Evolutionary conservation across 2,888 invertebrate species (phyloP), one percentile per base, ranked within the genome.

Genomic region (Rhopalosiphum nymphaeae): DNA sequence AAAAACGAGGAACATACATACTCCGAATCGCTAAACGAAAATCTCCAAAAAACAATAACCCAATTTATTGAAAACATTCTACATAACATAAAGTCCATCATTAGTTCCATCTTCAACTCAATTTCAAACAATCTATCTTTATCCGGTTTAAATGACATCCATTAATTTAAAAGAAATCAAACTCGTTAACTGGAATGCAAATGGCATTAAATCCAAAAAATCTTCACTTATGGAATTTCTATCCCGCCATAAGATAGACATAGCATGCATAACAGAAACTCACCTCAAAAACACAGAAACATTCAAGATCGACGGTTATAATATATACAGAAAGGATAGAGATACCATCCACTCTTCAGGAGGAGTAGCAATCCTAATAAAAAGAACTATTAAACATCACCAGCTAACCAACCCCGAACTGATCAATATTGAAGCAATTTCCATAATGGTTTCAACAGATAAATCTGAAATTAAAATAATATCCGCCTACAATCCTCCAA

Each of bases 311-410:
- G 44, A 85, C n/a, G 94, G 94, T 1, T 95, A 88, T 85, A 87
- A 56, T 29, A 91, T 93, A 36, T 89, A 93, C 53, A 94, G 93
- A 85, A 46, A 89, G 67, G 44, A 88, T 93, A 89, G 78, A 93
- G 78, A 93, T 46, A 42, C 91, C 36, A n/a, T 56, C 78, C 84
- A 85, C 36, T 93, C 95, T 26, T 94, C 95, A 26, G 93, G 94
- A 29, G 95, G 95, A 36, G 91, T 90, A 86, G 95, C 93, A n/a
- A 95, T 94, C 53, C n/a, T 93, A 91, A n/a, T 94, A 46, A 94
- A 93, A 67, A 57, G 26, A 86, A 57, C 44, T 67, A 93, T 93
- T 26, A 93, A 93, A 93, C 88, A 93, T 46, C 92, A 92, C 61
- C 88, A 93, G 44, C 25, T 29, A 57, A 57, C 42, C 89, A 87